These are phyloP conservation scores for Thereva nobilitata DNA, from an alignment of 2,888 invertebrate genomes.

Conservation along the genomic window DNA sequence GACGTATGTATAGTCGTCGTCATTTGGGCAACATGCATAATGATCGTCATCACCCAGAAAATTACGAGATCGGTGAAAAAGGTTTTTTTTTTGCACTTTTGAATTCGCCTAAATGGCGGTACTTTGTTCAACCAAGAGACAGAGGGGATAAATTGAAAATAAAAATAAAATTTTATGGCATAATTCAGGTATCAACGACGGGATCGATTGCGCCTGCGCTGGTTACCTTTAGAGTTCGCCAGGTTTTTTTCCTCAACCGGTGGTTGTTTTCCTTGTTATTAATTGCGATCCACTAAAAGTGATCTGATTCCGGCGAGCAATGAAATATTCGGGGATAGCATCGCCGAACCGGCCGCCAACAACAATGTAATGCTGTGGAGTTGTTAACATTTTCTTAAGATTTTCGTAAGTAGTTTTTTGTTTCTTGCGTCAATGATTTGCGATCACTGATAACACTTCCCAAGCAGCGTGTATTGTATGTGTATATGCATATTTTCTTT, in stretches of 20 bases:
- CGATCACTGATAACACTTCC: slow-evolving; percentile 32
- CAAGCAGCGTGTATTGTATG: background rate
- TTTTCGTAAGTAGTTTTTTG: slow-evolving; percentile 21
- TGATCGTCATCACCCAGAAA: slow-evolving; percentile 26
- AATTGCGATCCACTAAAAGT: slow-evolving; percentile 26
- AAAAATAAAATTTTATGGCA: slow-evolving; percentile 40
- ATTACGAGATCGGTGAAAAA: slow-evolving; percentile 22
- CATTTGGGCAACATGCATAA: slow-evolving; percentile 20
- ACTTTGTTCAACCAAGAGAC: no score
- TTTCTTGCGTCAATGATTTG: slow-evolving; percentile 23
- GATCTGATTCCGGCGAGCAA: slow-evolving; percentile 24
- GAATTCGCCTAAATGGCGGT: no score
- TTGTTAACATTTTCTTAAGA: slow-evolving; percentile 29
- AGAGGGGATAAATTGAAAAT: slow-evolving; percentile 38
- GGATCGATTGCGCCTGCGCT: background rate
- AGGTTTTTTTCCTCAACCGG: background rate
- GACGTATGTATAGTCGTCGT: background rate
- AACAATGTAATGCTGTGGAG: slow-evolving; percentile 2
- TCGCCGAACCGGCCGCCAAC: slow-evolving; percentile 4
- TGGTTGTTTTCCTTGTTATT: slow-evolving; percentile 28
- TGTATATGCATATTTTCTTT: background rate
- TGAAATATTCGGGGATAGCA: slow-evolving; percentile 30
- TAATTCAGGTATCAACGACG: slow-evolving; percentile 30
- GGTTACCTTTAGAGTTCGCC: slow-evolving; percentile 12
- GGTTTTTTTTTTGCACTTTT: slow-evolving; percentile 21